phyloP scores from a whole-genome alignment of 2,888 invertebrate genomes.

The Leptopilina syphax region DNA sequence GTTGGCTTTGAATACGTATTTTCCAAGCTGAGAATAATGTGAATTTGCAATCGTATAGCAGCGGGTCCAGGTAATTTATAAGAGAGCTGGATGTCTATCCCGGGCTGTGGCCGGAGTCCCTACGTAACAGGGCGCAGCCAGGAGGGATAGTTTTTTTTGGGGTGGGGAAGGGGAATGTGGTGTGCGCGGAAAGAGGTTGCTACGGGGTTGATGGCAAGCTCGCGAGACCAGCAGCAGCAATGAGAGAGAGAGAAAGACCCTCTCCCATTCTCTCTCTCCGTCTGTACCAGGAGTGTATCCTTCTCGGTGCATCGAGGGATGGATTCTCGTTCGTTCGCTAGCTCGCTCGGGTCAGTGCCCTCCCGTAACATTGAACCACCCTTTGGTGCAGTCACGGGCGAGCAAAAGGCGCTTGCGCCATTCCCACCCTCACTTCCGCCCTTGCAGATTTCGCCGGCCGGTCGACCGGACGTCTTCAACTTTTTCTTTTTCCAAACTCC shows the following conservation, averaged over 20 bases:
- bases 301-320: constrained; percentile 72
- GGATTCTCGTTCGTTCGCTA: constrained; percentile 66
- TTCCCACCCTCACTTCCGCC: constrained; percentile 60
- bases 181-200: constrained; percentile 57
- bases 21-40: constrained; percentile 58
- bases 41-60: constrained; percentile 58
- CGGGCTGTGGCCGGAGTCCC: constrained; percentile 62
- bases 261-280: background rate
- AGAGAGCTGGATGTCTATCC: constrained; percentile 70
- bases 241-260: too few species aligned
- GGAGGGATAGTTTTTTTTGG: constrained; percentile 51
- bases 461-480: constrained; percentile 55
- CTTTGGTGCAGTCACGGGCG: constrained; percentile 76
- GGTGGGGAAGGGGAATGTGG: background rate
- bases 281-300: constrained; percentile 71
- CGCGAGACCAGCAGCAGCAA: constrained; percentile 55
- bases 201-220: constrained; percentile 58
- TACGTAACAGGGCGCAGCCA: constrained; percentile 55
- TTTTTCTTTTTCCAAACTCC: constrained; percentile 49
- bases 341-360: constrained; percentile 75
- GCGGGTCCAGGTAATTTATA: constrained; percentile 71
- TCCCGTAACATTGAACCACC: constrained; percentile 77
- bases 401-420: constrained; percentile 68
- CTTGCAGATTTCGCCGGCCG: constrained; percentile 62
- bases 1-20: constrained; percentile 48